Base-by-base conservation (phyloP, 2,888 invertebrate genomes). In the Drosophila anomalata region DNA sequence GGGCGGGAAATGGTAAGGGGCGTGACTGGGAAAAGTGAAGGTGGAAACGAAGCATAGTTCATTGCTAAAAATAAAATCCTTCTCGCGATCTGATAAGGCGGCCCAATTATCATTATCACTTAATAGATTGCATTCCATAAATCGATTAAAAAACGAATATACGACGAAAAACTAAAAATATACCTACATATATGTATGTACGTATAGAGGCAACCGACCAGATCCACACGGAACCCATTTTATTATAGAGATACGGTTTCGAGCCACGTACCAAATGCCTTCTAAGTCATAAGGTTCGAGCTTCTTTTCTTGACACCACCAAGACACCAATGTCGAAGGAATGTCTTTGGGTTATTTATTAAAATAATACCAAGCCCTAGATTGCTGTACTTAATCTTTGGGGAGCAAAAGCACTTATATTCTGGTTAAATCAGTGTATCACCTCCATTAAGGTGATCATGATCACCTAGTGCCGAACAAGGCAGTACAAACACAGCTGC, bases 91-190 rank as follows among this genome's bases (percentile, higher is more conserved):
- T 55, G 69, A 71, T 71, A 70, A 51, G 62, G 62, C 36, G 65
- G 6, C 47, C 61, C 78, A 86, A 82, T 82, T 84, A 77, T 77
- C 61, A 77, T 84, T 84, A 82, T 87, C 84, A 84, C 78, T 74
- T 78, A 76, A 84, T 81, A 87, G 82, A 82, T 82, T 82, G 82
- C 63, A 79, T 56, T 65, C 74, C 66, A 87, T 84, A 81, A 72
- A 59, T 79, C 77, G 68, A 78, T 79, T 61, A 61, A 61, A 59
- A 24, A 47, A 29, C 41, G 31, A 44, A 33, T 56, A 17, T 7
- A 12, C 2, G 9, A 36, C 9, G 17, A 41, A n/a, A 41, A 12
- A 12, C 5, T 24, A 51, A 8, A 33, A 17, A n/a, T 41, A 14
- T 41, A n/a, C 41, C 17, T 17, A 17, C 17, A 17, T 17, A 17